Evolutionary conservation across 2,797 vertebrate species (phyloP).

Genomic region (Crenuchus spilurus): DNA sequence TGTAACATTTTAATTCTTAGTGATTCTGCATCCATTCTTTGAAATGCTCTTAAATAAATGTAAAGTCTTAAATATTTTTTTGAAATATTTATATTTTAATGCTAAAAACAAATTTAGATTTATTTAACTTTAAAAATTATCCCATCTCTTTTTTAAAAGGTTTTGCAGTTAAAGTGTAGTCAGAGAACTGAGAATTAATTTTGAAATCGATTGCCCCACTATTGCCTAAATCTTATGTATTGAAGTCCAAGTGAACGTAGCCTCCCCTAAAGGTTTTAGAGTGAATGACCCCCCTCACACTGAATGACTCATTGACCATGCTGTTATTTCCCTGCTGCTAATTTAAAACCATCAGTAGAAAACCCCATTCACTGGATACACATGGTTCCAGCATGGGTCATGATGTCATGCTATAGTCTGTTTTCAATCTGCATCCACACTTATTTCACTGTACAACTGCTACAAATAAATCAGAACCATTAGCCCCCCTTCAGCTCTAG

Average conservation of each 20-base stretch:
- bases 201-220: slow-evolving; percentile 6
- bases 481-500: background rate
- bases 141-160: no score
- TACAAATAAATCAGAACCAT: background rate
- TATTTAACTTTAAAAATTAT: no score
- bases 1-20: no score
- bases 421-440: slow-evolving; percentile 5
- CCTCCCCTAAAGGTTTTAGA: background rate
- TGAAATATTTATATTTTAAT: no score
- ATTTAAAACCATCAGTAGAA: slow-evolving; percentile 36
- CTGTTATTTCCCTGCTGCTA: slow-evolving; percentile 35
- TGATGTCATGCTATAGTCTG: slow-evolving; percentile 19
- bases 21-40: no score
- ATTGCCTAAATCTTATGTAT: slow-evolving; percentile 7
- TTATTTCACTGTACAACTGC: background rate
- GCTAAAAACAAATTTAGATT: no score
- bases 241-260: background rate
- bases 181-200: slow-evolving; percentile 37
- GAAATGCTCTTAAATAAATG: no score
- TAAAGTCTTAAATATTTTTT: no score
- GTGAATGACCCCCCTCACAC: background rate
- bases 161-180: slow-evolving; percentile 30
- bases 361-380: slow-evolving; percentile 23
- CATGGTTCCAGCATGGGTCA: slow-evolving; percentile 13
- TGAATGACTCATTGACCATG: slow-evolving; percentile 38